Conservation (phyloP, 1,140 invertebrate species). For the Danaus plexippus region DNA sequence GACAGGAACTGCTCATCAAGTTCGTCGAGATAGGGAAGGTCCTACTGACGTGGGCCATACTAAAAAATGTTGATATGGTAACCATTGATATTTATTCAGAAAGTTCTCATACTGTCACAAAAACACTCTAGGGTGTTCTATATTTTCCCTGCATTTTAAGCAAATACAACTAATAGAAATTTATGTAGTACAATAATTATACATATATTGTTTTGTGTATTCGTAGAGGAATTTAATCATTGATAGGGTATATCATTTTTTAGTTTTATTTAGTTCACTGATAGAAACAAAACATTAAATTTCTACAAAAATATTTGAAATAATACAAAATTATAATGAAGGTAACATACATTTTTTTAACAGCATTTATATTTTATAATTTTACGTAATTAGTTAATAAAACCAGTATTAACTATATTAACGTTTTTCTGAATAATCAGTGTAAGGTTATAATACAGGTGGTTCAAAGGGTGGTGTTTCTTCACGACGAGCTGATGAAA, state of each 20-base stretch:
- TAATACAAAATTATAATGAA: neutral
- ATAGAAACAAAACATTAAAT: neutral
- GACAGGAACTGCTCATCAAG: constrained; percentile 93
- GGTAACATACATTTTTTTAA: neutral
- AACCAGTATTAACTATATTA: constrained; percentile 1
- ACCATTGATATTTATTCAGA: constrained; percentile 12
- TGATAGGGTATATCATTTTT: too few species aligned
- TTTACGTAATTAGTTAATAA: too few species aligned
- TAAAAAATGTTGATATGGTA: constrained; percentile 92
- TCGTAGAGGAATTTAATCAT: too few species aligned
- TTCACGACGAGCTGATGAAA: constrained; percentile 99
- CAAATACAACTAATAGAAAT: too few species aligned
- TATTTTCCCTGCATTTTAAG: too few species aligned
- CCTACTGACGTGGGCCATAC: constrained; percentile 88
- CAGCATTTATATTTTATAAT: too few species aligned
- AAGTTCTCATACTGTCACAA: too few species aligned
- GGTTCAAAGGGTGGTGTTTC: constrained; percentile 96
- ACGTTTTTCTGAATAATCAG: too few species aligned
- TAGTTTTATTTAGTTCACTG: too few species aligned
- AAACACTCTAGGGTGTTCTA: too few species aligned
- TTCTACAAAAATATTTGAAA: neutral
- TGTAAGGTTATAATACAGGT: constrained; percentile 71
- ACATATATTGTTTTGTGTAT: too few species aligned
- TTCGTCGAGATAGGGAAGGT: constrained; percentile 98
- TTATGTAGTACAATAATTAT: too few species aligned